Percentiles rank a stretch among this genome's conserved stretches.
phyloP scores from a whole-genome alignment of 1,140 invertebrate genomes.

The Zaprionus taronus region DNA sequence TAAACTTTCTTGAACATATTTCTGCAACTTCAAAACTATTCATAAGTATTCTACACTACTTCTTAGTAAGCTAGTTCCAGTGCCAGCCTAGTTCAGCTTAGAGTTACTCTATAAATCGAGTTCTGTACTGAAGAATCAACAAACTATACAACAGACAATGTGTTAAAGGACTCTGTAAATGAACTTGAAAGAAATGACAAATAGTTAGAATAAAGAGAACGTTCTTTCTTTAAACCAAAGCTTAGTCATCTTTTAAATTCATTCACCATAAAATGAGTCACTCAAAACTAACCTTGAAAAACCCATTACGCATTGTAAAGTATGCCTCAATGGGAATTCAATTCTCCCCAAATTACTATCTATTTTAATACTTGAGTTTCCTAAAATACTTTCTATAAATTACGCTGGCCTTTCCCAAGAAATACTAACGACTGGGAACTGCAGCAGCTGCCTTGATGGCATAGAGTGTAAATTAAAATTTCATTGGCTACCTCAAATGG shows the following conservation, averaged over 20 bases:
- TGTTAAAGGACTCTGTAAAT: too few species aligned
- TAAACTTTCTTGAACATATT: neutral
- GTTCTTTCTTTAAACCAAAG: too few species aligned
- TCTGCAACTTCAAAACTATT: too few species aligned
- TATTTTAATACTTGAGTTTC: neutral
- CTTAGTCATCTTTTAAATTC: too few species aligned
- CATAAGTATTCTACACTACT: too few species aligned
- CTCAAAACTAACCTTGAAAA: neutral
- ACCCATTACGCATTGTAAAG: neutral
- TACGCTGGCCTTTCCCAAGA: neutral
- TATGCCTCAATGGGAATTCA: neutral
- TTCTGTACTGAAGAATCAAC: too few species aligned
- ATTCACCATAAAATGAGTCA: neutral
- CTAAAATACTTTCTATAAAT: neutral
- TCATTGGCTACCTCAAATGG: constrained; percentile 21
- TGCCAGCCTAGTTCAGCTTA: too few species aligned
- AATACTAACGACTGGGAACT: constrained; percentile 25
- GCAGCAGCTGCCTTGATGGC: constrained; percentile 21
- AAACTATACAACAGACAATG: too few species aligned
- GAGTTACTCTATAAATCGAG: too few species aligned
- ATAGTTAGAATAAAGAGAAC: too few species aligned
- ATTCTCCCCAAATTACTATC: neutral
- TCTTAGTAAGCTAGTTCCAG: too few species aligned
- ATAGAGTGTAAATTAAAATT: neutral
- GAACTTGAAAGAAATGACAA: too few species aligned